These are phyloP conservation scores for Saxicola maurus DNA, from an alignment of 2,797 vertebrate species.

Conservation along the genomic window DNA sequence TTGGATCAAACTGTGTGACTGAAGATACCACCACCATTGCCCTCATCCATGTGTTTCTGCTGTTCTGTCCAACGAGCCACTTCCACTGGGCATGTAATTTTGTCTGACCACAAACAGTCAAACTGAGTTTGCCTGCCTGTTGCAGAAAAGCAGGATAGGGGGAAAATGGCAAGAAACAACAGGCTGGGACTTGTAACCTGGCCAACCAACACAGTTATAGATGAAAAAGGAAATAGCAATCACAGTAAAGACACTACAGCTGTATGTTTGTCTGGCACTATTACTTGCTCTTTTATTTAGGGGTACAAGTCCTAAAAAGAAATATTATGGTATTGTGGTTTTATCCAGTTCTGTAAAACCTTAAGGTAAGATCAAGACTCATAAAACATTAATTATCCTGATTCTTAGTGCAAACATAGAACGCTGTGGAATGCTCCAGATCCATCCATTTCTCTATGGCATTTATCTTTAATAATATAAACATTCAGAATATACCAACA, in stretches of 20 bases:
- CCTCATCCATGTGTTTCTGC: not conserved
- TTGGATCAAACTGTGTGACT: not conserved
- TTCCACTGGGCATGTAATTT: not conserved
- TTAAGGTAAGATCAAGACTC: not conserved
- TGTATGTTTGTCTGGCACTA: not conserved
- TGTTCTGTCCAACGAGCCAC: not conserved
- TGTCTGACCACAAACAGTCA: rapidly evolving
- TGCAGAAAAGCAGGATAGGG: not conserved
- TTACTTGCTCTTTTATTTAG: not conserved
- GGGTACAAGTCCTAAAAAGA: not conserved
- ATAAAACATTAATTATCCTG: not conserved
- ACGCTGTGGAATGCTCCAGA: not conserved
- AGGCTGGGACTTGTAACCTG: not conserved
- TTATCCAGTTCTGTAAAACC: not conserved
- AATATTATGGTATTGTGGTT: not conserved
- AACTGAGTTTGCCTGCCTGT: not conserved
- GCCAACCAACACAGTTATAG: not conserved
- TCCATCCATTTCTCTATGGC: not conserved
- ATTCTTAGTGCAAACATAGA: not conserved
- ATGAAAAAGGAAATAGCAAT: not conserved
- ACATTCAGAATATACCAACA: not conserved
- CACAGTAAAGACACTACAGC: not conserved
- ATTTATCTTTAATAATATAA: conserved; percentile 15
- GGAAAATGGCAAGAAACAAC: not conserved
- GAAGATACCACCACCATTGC: not conserved